Base-by-base conservation (phyloP, 2,797 vertebrate species). In the Capromys pilorides region DNA sequence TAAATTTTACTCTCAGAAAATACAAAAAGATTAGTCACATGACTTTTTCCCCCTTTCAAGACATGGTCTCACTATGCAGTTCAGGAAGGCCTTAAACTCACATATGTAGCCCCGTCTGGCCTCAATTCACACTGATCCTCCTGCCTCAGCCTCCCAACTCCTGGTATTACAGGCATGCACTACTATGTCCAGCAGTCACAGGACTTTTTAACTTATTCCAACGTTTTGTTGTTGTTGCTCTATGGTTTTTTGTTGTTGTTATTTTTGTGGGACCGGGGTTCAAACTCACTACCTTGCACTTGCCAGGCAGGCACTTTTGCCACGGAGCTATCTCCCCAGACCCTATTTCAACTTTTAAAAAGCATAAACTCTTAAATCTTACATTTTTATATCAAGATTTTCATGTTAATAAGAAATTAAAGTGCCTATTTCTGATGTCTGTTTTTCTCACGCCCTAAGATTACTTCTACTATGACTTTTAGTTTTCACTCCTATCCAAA, bases 341-440 rank as follows among this genome's bases (percentile, higher is more conserved):
- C 95, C 3, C 33, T 51, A 41, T 41, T 28, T 61, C 73, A 49
- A 26, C 26, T 31, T 49, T 39, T 10, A 39, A 26, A 61, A 82
- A 82, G 7, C 33, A 67, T 69, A 9, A 88, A 4, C 9, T 67
- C 9, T 66, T 73, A 51, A 39, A 0, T 26, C 24, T 80, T 85
- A 11, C 59, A 77, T 28, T 91, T 78, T 61, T 91, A 13, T 45
- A 89, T 86, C 18, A 36, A 26, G 69, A 85, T 45, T 51, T 71
- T 88, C 84, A 83, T 59, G 1, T 67, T 95, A 75, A 36, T 18
- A 94, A 89, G 28, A 94, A 86, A 89, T 49, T 67, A 87, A 71
- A 6, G 26, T 95, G 28, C 16, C 11, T 66, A 51, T 80, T 91
- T 64, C 18, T 36, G 28, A 79, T 88, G 87, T 88, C 61, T 80